phyloP scores from a whole-genome alignment of 2,113 vertebrate genomes.

The Aspiorhynchus laticeps region DNA sequence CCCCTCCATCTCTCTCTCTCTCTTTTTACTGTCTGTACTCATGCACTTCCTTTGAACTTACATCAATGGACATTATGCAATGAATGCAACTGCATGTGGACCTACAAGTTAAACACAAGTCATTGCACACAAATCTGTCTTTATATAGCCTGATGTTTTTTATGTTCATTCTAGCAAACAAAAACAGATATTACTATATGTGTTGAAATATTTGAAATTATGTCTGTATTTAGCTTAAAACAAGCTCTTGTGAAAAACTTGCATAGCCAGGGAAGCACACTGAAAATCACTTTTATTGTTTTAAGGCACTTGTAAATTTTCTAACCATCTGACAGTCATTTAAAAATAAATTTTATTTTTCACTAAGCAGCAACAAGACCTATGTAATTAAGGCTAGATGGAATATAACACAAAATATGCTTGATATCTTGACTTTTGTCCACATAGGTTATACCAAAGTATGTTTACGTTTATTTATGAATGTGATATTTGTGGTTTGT shows the following conservation, averaged over 20 bases:
- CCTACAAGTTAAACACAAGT: neutral
- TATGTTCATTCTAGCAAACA: neutral
- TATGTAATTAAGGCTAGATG: neutral
- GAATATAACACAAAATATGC: conserved; percentile 1
- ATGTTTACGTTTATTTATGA: conserved; percentile 21
- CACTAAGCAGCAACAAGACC: neutral
- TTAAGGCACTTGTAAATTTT: no score
- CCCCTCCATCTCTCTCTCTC: neutral
- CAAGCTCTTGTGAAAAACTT: neutral
- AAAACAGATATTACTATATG: neutral
- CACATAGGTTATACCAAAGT: neutral
- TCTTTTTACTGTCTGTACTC: conserved; percentile 34
- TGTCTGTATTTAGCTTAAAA: neutral
- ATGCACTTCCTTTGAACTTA: conserved; percentile 48
- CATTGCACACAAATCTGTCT: neutral
- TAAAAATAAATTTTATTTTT: no score
- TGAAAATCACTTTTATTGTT: no score
- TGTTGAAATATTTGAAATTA: neutral
- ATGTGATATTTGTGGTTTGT: neutral
- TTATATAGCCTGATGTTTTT: neutral
- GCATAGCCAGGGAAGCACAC: no score
- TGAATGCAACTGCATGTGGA: neutral
- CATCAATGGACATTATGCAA: conserved; percentile 14
- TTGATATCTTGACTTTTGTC: neutral
- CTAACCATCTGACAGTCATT: no score